phyloP scores from a whole-genome alignment of 2,113 vertebrate genomes.

The Ornithorhynchus anatinus region DNA sequence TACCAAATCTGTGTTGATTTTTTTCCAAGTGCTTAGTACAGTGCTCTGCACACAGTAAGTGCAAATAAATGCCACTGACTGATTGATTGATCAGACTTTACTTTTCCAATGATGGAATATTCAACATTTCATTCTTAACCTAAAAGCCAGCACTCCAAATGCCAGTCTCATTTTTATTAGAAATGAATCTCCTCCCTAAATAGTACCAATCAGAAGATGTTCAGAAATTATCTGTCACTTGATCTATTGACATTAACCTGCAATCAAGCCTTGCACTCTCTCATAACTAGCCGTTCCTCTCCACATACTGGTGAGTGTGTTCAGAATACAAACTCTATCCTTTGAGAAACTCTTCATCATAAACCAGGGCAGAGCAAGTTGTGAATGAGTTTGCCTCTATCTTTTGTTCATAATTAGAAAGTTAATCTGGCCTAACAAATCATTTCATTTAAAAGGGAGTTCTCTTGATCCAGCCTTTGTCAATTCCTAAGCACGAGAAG shows the following conservation, averaged over 20 bases:
- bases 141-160: slow-evolving; percentile 24
- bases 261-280: slow-evolving; percentile 25
- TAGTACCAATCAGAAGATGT: slow-evolving; percentile 19
- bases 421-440: neutral
- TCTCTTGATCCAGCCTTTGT: neutral
- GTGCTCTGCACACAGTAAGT: no score
- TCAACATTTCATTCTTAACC: neutral
- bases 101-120: neutral
- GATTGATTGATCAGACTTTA: no score
- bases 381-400: neutral
- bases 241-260: slow-evolving; percentile 23
- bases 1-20: no score
- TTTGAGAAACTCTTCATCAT: neutral
- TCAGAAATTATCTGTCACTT: slow-evolving; percentile 37
- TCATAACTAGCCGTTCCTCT: neutral
- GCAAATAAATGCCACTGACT: no score
- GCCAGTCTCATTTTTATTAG: slow-evolving; percentile 29
- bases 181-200: neutral
- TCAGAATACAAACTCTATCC: neutral
- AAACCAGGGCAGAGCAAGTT: neutral
- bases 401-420: neutral
- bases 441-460: neutral
- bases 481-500: neutral
- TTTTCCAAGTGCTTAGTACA: no score
- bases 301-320: neutral